Evolutionary conservation across 2,113 vertebrate species (phyloP), one percentile per base, ranked within the genome.

Genomic region (Grammomys surdaster): DNA sequence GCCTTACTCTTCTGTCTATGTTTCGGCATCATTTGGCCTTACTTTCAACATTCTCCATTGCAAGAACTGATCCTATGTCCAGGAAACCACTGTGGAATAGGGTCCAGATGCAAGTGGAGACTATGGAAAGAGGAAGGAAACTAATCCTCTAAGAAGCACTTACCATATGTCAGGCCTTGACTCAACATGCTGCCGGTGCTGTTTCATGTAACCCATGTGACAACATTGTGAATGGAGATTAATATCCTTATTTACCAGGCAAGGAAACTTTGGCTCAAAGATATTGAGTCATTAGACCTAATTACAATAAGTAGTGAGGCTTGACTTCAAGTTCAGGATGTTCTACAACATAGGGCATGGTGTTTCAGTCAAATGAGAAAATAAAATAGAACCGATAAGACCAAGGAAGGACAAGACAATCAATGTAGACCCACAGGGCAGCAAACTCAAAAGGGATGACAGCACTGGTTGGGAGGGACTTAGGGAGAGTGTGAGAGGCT

Each of bases 241-340:
- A 96, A 65, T 24, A 7, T n/a, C 76, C 90, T 56, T 90, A 54
- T 65, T 96, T 93, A 40, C 69, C 7, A 91, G 90, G 67, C 65
- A 58, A 94, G 89, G 92, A 95, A 76, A 91, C 51, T 16, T 43
- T 90, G 77, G 73, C 88, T 97, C 70, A 60, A 48, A 48, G 69
- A 84, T 82, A 78, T 33, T 96, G 97, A 96, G 93, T 97, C 94
- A 97, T 36, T 92, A 20, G 16, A 92, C 69, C 90, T 85, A 82
- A 95, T 80, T 90, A 94, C 36, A 82, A 31, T 90, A 86, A 93
- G 76, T 28, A 88, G 17, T 12, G 63, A 81, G 84, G 88, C 67
- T 96, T 60, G 40, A 92, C 82, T 91, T 89, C 69, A 92, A 82
- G 92, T 54, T 91, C 82, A 65, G 67, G 17, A 80, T n/a, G 26